Evolutionary conservation across 2,888 invertebrate species (phyloP), one percentile per base, ranked within the genome.

Genomic region (Epiblema foenella): DNA sequence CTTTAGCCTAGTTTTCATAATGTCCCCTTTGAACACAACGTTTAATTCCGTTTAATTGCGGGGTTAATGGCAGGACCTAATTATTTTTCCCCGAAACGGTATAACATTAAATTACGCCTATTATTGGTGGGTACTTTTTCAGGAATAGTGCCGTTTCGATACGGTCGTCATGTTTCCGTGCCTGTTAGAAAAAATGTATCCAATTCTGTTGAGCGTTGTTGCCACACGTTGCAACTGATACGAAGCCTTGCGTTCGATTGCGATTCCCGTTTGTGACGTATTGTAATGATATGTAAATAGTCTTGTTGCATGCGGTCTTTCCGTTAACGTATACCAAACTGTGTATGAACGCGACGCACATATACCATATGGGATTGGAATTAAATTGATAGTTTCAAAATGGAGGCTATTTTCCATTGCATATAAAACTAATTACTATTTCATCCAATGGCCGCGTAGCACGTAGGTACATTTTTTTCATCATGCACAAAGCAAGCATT

Each of bases 1-100:
- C 76, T 77, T 76, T 78, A 81, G 75, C 81, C 81, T 77, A 81
- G 79, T 81, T 81, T 80, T 77, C 78, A 77, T 81, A 79, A 77
- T 75, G 77, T 74, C 74, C 77, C 75, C 77, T 76, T 78, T 74
- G 75, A 80, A 77, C 77, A 75, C 69, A 67, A 73, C 77, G 74
- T 76, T 78, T 79, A 78, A 79, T 80, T 79, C 74, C 72, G 71
- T 75, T 75, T 78, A 80, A 78, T 80, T 77, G 78, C 74, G 56
- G 72, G 74, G 74, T 74, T 77, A 76, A 69, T 69, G 68, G 65
- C 72, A 64, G 56, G 64, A 74, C 71, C 73, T 73, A 75, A 67
- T 72, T 75, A 59, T 75, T 75, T 72, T 77, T 73, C 66, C 56
- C 56, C 57, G 73, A 74, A 74, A 69, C 56, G 37, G 65, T 64